Evolutionary conservation across 1,140 invertebrate genomes (phyloP), one percentile per base, ranked within the genome.

Genomic region (Leptopilina clavipes): DNA sequence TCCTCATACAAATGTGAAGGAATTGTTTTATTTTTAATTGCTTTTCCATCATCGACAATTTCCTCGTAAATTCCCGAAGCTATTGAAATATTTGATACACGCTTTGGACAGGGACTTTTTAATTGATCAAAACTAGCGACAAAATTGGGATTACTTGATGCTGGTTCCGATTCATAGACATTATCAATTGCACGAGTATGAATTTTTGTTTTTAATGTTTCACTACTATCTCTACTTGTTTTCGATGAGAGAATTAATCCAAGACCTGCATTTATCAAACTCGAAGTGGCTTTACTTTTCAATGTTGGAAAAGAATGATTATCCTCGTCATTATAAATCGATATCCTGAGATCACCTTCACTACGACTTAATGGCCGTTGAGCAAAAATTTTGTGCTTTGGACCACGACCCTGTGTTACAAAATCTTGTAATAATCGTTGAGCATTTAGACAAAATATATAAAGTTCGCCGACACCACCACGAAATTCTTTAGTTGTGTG

Each of bases 21-120:
- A 40, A 84, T 71, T 1, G 76, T 77, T 10, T 79, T 73, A 18
- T 59, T 73, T 48, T 78, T 77, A 40, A 40, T n/a, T 1, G 74
- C 77, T 52, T 77, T 73, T 19, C 84, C 81, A n/a, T 87, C 78
- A 11, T 91, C 87, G n/a, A 86, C 70, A 45, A 92, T 91, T 82
- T 92, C 91, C 77, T 92, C 91, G 75, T 92, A 92, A 77, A 92
- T 91, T 3, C 91, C 92, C 0, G 92, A 92, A 18, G 90, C 87
- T 17, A 91, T 78, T 0, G 92, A 92, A 19, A 91, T 85, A 10
- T 89, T 89, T 0, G 91, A 92, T 75, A 90, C 83, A 7, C 90
- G 83, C 48, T 89, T 86, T 3, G 87, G 82, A 0, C 88, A 86
- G 0, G 79, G 78, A 71, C 78, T 76, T 14, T 81, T 78, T 8